Percentiles rank a stretch among this genome's conserved stretches.
These are phyloP conservation scores for Drosophila anceps DNA, from an alignment of 2,888 invertebrate genomes.

Conservation along the genomic window DNA sequence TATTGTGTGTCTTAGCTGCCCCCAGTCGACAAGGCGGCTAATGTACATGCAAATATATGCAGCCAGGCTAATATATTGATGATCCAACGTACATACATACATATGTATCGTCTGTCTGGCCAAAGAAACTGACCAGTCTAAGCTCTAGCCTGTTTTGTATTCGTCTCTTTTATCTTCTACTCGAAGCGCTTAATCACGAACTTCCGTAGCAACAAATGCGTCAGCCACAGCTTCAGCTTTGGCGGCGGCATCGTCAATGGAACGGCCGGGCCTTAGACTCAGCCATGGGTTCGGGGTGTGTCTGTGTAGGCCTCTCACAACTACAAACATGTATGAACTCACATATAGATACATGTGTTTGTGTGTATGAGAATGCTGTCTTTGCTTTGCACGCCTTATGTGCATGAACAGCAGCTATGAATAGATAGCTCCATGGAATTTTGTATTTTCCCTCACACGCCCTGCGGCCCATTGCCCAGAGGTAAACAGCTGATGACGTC, in stretches of 20 bases:
- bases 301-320: conserved; percentile 49
- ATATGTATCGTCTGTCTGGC: conserved; percentile 41
- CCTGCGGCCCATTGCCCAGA: conserved; percentile 13
- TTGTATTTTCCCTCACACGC: conserved; percentile 39
- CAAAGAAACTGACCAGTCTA: conserved; percentile 34
- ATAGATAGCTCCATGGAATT: conserved; percentile 73
- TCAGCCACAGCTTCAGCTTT: conserved; percentile 49
- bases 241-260: conserved; percentile 46
- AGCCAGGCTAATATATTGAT: conserved; percentile 39
- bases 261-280: conserved; percentile 37
- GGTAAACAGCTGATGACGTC: conserved; percentile 76
- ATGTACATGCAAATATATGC: conserved; percentile 68
- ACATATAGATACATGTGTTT: conserved; percentile 8
- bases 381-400: conserved; percentile 67
- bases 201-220: conserved; percentile 80
- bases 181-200: conserved; percentile 71
- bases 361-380: conserved; percentile 25
- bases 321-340: not conserved
- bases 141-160: conserved; percentile 56
- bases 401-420: conserved; percentile 76
- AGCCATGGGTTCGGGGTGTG: conserved; percentile 68
- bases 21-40: conserved; percentile 37
- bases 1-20: conserved; percentile 32
- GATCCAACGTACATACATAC: too few relatives aligned
- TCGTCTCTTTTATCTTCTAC: conserved; percentile 14